Evolutionary conservation across 2,113 vertebrate genomes (phyloP), one percentile per base, ranked within the genome.

Genomic region (Nycticebus coucang): DNA sequence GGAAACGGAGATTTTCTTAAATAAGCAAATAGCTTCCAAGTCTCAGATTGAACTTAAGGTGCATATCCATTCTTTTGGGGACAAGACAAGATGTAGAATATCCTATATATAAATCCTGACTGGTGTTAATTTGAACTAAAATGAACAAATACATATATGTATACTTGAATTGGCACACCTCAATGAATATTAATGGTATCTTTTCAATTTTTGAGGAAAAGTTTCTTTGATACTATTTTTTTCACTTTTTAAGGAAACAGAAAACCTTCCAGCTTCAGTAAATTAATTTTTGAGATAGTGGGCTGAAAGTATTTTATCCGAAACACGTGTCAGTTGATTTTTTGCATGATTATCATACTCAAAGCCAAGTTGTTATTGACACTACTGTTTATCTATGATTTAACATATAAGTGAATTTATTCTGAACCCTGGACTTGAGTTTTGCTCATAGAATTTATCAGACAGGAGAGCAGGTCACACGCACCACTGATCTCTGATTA

Each of bases 1-100:
- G 14, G 53, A 89, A 89, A 85, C 12, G 10, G 11, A 88, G 18
- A 89, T 84, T 37, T 84, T 92, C 50, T 69, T 45, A 12, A 66
- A 91, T 37, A 81, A 82, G 62, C 0, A 30, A 28, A 12, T 30
- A 30, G 21, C 5, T 22, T 1, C 62, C 0, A 19, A n/a, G 10
- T 79, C 35, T 72, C 77, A 72, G 35, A 18, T 33, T 95, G 26
- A 87, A 84, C 66, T 84, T 93, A 68, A 96, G 15, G 72, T 79
- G 33, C 1, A 4, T 88, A 79, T 96, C 15, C 41, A 66, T 19
- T 72, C 26, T 72, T 59, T 71, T 28, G 5, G 9, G 19, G 17
- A 45, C 53, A 10, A 71, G 17, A 45, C 53, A 10, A 71, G 59
- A 50, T 18, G 22, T 37, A 79, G 6, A 87, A n/a, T 82, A 72